Conservation (phyloP, 2,113 vertebrate species). For the Sus scrofa region T2T-Sscrofa CM000830.6:94870001-94870500, state of each 20-base stretch:
- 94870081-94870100: background rate
- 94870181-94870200: slow-evolving; percentile 27
- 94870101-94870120: background rate
- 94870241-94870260: slow-evolving; percentile 8
- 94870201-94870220: background rate
- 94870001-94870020: background rate
- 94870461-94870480: slow-evolving; percentile 41
- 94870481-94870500: slow-evolving; percentile 13
- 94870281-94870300: background rate
- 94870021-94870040: background rate
- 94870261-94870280: background rate
- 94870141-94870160: slow-evolving; percentile 27
- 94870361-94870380: slow-evolving; percentile 54
- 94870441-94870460: background rate
- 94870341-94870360: background rate
- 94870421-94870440: slow-evolving; percentile 55
- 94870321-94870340: slow-evolving; percentile 18
- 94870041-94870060: background rate
- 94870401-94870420: slow-evolving; percentile 42
- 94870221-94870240: background rate
- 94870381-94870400: slow-evolving; percentile 65
- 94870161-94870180: slow-evolving; percentile 43
- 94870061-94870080: background rate
- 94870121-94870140: background rate
- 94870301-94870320: background rate